Evolutionary conservation across 1,140 invertebrate genomes (phyloP).

Genomic region (Macrosteles quadrilineatus): DNA sequence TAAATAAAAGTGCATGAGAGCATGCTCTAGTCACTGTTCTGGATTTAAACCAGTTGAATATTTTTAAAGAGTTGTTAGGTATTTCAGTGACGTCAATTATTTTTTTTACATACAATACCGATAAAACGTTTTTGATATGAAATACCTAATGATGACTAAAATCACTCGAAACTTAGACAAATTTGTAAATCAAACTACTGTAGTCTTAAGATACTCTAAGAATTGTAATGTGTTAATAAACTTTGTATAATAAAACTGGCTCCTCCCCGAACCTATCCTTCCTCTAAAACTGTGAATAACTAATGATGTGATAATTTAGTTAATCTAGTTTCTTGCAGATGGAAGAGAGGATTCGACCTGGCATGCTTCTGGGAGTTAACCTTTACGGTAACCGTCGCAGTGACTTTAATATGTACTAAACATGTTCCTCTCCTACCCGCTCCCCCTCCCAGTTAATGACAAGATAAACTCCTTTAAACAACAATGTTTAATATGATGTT

Average conservation of each 20-base stretch:
- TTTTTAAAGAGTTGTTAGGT: no score
- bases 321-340: constrained; percentile 35
- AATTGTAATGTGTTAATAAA: constrained; percentile 12
- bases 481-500: not conserved
- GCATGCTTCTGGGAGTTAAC: constrained; percentile 14
- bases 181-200: not conserved
- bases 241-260: constrained; percentile 13
- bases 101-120: no score
- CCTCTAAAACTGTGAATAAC: constrained; percentile 31
- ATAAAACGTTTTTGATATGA: no score
- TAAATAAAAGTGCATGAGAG: constrained; percentile 3
- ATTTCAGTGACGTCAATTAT: no score
- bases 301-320: constrained; percentile 33
- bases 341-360: not conserved
- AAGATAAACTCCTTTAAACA: constrained; percentile 28
- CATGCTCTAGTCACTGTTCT: constrained; percentile 10
- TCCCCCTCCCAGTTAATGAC: constrained; percentile 5
- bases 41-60: no score
- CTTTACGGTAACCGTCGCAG: constrained; percentile 7
- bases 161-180: no score
- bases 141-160: no score
- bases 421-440: constrained; percentile 7
- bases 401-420: constrained; percentile 8
- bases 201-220: not conserved
- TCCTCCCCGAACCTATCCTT: not conserved